Evolutionary conservation across 2,797 vertebrate genomes (phyloP).

Genomic region (Salarias fasciatus): DNA sequence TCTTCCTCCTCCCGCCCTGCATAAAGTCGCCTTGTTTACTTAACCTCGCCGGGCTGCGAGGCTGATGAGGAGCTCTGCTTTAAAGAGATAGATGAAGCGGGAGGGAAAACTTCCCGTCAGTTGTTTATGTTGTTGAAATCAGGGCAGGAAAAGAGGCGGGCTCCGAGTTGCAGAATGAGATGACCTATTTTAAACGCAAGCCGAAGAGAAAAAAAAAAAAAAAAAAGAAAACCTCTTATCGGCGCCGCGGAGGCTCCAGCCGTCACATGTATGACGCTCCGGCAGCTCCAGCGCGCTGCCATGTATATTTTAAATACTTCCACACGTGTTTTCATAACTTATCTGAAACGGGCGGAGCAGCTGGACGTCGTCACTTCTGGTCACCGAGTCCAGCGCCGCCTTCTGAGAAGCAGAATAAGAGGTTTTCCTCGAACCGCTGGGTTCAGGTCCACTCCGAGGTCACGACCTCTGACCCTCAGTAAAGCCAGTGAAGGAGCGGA

Average conservation of each 20-base stretch:
- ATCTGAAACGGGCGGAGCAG: too few relatives aligned
- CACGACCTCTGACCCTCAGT: too few relatives aligned
- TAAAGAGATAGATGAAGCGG: constrained; percentile 31
- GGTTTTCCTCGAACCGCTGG: too few relatives aligned
- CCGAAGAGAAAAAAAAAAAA: constrained; percentile 40
- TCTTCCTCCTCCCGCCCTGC: constrained; percentile 26
- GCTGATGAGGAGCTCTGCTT: constrained; percentile 62
- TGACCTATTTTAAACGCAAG: constrained; percentile 77
- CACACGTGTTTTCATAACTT: neutral
- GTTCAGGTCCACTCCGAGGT: too few relatives aligned
- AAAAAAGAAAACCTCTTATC: too few relatives aligned
- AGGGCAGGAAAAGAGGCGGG: constrained; percentile 66
- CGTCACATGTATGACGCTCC: constrained; percentile 1
- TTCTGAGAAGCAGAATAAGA: too few relatives aligned
- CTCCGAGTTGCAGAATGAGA: constrained; percentile 52
- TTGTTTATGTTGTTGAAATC: constrained; percentile 80
- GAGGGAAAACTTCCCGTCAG: constrained; percentile 48
- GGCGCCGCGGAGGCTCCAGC: constrained; percentile 21
- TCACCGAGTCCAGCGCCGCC: neutral
- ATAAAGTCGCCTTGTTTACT: constrained; percentile 74
- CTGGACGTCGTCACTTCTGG: constrained; percentile 1
- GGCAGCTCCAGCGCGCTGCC: too few relatives aligned
- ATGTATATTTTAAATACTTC: constrained; percentile 4
- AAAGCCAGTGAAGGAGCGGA: too few relatives aligned
- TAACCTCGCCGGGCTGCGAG: constrained; percentile 64